Base-by-base conservation (phyloP, 1,140 invertebrate species). In the Tetragnatha versicolor region DNA sequence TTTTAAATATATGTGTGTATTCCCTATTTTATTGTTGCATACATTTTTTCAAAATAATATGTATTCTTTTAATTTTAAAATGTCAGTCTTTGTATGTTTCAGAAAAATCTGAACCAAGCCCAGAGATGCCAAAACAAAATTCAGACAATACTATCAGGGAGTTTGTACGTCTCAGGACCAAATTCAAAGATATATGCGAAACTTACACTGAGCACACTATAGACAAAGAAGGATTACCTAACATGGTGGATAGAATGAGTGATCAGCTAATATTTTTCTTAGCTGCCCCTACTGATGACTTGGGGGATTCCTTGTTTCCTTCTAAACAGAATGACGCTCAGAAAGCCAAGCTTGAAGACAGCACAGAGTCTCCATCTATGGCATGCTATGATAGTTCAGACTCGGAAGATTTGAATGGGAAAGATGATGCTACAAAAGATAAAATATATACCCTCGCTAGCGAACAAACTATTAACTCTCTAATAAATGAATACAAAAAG, bases 251-350 rank as follows among this genome's bases (percentile, higher is more conserved):
- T 77, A 84, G 83, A 27, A 89, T 91, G 77, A 86, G 87, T 0
- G 88, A 91, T 68, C 88, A 89, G 66, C 89, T 90, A 7, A 88
- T 91, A 2, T 91, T 91, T 69, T 88, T 92, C 37, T 82, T 91
- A 4, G 88, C 90, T 2, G 89, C 90, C 0, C 89, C 90, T 76
- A 88, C 89, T 2, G 90, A 91, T 60, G 90, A 91, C 35, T 88
- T 89, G 68, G 85, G 87, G 0, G 89, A 89, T 72, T 85, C 89
- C 10, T 17, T 65, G 9, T 78, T 55, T 51, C 42, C 58, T 39
- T 39, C 51, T 22, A 68, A 68, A 25, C 63, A 60, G 14, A 68
- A 22, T 68, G 76, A 79, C 25, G 22, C 37, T 25, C n/a, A 47
- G 1, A 58, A 4, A 2, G 6, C 31, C 5, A 20, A 39, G 42